Evolutionary conservation across 2,113 vertebrate species (phyloP).

Genomic region (Paralichthys olivaceus): DNA sequence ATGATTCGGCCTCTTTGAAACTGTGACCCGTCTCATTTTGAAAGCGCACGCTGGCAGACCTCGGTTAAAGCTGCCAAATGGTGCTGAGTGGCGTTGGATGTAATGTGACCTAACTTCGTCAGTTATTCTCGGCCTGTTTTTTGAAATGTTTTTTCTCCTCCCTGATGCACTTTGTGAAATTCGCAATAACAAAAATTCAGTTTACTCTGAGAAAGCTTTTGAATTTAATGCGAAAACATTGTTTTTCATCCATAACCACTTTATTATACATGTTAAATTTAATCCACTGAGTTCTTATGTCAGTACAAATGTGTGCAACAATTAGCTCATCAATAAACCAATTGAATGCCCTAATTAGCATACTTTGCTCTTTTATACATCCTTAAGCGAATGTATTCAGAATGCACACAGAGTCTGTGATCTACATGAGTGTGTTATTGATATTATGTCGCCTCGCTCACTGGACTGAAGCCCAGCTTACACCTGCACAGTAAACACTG

Average conservation of each 20-base stretch:
- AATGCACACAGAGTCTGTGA: slow-evolving; percentile 1
- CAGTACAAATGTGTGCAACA: slow-evolving; percentile 9
- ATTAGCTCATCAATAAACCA: slow-evolving; percentile 31
- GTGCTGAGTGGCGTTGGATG: background rate
- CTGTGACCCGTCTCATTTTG: slow-evolving; percentile 15
- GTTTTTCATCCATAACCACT: too few species aligned
- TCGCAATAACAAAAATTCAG: background rate
- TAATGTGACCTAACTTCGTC: background rate
- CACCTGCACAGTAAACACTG: slow-evolving; percentile 50
- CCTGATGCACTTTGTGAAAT: background rate
- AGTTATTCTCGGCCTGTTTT: too few species aligned
- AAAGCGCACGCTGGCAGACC: slow-evolving; percentile 11
- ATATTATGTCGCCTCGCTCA: slow-evolving; percentile 15
- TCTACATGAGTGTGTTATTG: slow-evolving; percentile 1
- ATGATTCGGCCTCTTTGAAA: slow-evolving; percentile 54
- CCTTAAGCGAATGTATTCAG: slow-evolving; percentile 1
- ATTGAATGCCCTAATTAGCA: slow-evolving; percentile 30
- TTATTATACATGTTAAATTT: too few species aligned
- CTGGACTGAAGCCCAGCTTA: slow-evolving; percentile 35
- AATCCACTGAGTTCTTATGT: background rate
- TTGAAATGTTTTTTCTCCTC: too few species aligned
- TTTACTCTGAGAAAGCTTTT: too few species aligned
- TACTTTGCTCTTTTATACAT: slow-evolving; percentile 7
- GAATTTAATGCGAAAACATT: too few species aligned
- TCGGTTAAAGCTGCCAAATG: slow-evolving; percentile 5